Conservation (phyloP, 2,797 vertebrate genomes). For the Zenarchopterus dispar region DNA sequence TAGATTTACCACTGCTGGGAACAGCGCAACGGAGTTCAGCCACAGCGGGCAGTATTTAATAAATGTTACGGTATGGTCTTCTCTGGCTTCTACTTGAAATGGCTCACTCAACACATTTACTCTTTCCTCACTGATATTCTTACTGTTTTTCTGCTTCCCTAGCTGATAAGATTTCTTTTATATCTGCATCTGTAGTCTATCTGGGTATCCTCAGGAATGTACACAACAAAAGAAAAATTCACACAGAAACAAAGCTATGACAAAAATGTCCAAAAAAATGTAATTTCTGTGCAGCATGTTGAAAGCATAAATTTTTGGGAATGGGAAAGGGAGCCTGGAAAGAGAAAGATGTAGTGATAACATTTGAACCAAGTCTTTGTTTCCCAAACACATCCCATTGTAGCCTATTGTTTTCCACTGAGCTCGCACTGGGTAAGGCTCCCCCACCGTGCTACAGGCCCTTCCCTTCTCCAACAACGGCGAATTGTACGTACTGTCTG, state of each 20-base stretch:
- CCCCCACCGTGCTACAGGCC: conserved; percentile 44
- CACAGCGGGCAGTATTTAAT: conserved; percentile 73
- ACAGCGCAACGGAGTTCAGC: conserved; percentile 60
- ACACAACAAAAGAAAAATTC: conserved; percentile 11
- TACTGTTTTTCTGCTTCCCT: conserved; percentile 46
- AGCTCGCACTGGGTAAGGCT: conserved; percentile 50
- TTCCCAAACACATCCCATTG: conserved; percentile 74
- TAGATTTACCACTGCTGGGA: conserved; percentile 74
- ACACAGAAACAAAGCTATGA: conserved; percentile 7
- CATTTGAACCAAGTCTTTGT: conserved; percentile 73
- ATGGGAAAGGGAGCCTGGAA: conserved; percentile 15
- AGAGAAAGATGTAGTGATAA: conserved; percentile 51
- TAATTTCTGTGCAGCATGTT: conserved; percentile 10
- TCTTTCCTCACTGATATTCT: conserved; percentile 31
- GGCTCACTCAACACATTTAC: conserved; percentile 64
- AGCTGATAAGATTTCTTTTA: conserved; percentile 46
- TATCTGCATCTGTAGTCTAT: conserved; percentile 30
- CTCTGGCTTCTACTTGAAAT: conserved; percentile 59
- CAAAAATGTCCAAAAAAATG: conserved; percentile 21
- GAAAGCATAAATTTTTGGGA: conserved; percentile 24
- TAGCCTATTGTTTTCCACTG: conserved; percentile 74
- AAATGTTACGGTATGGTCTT: conserved; percentile 74
- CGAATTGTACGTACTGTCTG: conserved; percentile 44
- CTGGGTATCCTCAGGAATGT: conserved; percentile 39
- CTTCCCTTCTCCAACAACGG: conserved; percentile 55